phyloP scores from a whole-genome alignment of 2,113 vertebrate species.

The Scytalopus superciliaris region DNA sequence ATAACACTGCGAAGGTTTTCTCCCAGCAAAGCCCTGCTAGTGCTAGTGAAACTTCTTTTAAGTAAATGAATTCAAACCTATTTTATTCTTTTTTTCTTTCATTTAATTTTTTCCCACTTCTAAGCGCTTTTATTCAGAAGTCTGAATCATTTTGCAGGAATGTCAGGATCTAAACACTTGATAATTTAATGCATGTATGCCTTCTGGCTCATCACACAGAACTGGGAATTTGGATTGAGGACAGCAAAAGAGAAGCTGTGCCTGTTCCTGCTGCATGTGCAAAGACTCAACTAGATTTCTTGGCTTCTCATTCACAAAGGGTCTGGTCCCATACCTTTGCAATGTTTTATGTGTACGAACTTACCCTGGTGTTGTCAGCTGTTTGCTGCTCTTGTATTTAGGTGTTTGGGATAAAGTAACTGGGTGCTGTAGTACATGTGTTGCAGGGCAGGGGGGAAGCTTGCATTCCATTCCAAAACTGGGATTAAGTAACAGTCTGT shows the following conservation, averaged over 20 bases:
- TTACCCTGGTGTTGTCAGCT: neutral
- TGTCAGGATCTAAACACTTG: constrained; percentile 9
- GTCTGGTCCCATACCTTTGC: neutral
- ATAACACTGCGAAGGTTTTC: neutral
- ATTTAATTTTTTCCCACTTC: neutral
- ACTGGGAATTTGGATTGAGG: neutral
- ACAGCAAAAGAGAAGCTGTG: neutral
- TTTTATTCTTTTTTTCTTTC: neutral
- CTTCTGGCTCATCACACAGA: neutral
- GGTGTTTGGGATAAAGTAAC: neutral
- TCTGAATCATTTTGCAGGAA: constrained; percentile 37
- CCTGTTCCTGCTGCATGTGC: neutral
- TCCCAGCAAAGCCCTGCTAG: neutral
- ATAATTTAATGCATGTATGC: neutral
- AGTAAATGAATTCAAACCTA: neutral
- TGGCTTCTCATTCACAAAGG: neutral
- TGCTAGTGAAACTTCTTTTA: neutral
- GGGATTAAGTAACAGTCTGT: constrained; percentile 22
- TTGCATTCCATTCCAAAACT: constrained; percentile 14
- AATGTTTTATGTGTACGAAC: neutral
- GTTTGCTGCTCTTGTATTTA: neutral
- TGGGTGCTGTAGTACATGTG: neutral
- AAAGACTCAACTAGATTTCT: neutral
- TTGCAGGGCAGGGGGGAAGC: neutral
- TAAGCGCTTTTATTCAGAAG: neutral